A percentile compares a stretch with the other conserved stretches of the same genome.
These are phyloP conservation scores for Pissodes strobi DNA, from an alignment of 1,140 invertebrate species.

Conservation along the genomic window DNA sequence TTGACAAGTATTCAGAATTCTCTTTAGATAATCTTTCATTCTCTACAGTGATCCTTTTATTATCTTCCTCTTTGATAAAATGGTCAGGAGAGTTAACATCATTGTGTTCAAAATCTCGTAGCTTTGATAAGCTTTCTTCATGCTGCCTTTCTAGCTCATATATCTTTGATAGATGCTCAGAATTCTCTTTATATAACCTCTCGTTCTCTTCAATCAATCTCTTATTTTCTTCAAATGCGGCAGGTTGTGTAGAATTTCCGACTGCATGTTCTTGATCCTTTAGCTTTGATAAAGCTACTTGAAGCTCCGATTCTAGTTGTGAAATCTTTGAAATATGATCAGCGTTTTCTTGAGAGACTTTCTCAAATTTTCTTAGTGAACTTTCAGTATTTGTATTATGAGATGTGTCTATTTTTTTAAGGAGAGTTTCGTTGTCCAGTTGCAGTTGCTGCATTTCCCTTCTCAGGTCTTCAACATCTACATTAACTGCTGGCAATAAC, in stretches of 20 bases:
- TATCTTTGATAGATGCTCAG: slow-evolving; percentile 30
- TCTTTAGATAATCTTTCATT: slow-evolving; percentile 36
- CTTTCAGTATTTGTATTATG: background rate
- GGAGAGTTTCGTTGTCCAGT: no score
- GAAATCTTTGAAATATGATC: background rate
- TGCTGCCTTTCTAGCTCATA: no score
- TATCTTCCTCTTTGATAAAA: background rate
- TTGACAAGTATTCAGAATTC: slow-evolving; percentile 34
- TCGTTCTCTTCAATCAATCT: background rate
- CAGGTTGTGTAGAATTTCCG: no score
- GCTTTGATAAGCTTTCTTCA: background rate
- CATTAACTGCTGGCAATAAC: no score
- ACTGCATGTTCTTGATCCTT: no score
- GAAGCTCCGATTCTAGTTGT: no score
- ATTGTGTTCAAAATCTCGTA: background rate
- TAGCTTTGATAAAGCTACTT: no score
- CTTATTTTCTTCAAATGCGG: no score
- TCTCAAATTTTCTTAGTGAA: background rate
- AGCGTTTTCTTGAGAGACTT: background rate
- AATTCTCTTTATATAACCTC: slow-evolving; percentile 38
- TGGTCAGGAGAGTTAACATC: background rate
- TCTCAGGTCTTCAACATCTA: no score
- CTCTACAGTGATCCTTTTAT: background rate
- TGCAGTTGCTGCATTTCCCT: no score
- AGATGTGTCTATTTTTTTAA: background rate